Evolutionary conservation across 1,140 invertebrate genomes (phyloP), one percentile per base, ranked within the genome.

Genomic region (Magallana gigas): DNA sequence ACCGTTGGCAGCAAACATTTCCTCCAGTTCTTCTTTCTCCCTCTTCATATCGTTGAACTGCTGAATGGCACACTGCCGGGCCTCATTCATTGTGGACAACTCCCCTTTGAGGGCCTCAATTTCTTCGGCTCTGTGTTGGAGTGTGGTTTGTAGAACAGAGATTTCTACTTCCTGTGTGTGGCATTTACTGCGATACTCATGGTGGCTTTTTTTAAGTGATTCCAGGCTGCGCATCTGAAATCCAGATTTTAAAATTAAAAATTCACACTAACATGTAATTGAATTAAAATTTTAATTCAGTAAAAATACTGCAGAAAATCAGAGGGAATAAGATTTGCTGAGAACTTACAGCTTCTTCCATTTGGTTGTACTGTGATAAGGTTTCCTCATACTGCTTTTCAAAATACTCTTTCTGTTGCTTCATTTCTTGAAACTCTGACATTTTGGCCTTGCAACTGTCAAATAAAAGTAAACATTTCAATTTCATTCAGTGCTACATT

Each of bases 11-110:
- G 36, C 85, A 9, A 88, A 59, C 6, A 89, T 29, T 48, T 92
- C 92, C 59, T 90, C 90, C 59, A 92, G 64, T 83, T 92, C 90
- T 59, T 89, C 76, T 86, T 91, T 90, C 58, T 91, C 90, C 57
- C 64, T 58, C 23, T 84, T 88, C 18, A 91, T 36, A 14, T 57
- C 57, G 11, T 88, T 87, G n/a, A 82, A 85, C 18, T 90, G 90
- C 14, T 90, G 84, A 5, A 83, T n/a, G 57, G 86, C 87, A 59
- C 88, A 85, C 8, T 88, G 57, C 8, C 82, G 48, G n/a, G 88
- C 82, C 12, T 92, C 88, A n/a, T 91, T 85, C 16, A 90, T 62
- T 60, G 90, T 85, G 8, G 62, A 58, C 2, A 90, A 12, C 9
- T 90, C 80, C 2, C 71, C 36, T 9, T 80, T 60, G 16, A 88